Base-by-base conservation (phyloP, 2,888 invertebrate species). In the Osmoderma eremita region DNA sequence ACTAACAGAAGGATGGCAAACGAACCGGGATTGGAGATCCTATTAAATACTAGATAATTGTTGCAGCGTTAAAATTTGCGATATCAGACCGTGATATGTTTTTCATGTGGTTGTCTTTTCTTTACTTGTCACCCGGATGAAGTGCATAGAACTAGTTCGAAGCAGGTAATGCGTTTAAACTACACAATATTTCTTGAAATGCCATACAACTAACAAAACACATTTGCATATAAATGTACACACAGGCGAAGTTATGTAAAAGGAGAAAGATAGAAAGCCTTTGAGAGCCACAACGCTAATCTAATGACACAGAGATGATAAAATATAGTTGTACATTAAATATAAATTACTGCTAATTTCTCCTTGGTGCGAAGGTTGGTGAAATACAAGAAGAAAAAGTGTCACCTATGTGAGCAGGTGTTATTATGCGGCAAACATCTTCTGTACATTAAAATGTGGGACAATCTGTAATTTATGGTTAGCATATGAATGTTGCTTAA, bases 151-250 rank as follows among this genome's bases (percentile, higher is more conserved):
- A 56, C 42, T 42, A 56, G 56, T 56, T 56, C 56, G 45, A 45
- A 58, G 22, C 17, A 24, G 45, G 42, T 45, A 56, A 54, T 58
- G 42, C 42, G n/a, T 22, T 42, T 15, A 58, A 24, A 15, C 20
- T 42, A 42, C 56, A 58, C 20, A 30, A 24, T 58, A 15, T 58
- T 58, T 42, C 30, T 58, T 45, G 20, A 30, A 58, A 42, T 24
- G 17, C 17, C 58, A 45, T 42, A 45, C 42, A 58, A 58, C 3
- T 24, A 42, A 17, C 42, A 22, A 51, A 30, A 18, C n/a, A 24
- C 41, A 62, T 51, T 42, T 39, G 41, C 51, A 67, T 62, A 67
- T 65, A 61, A 49, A 65, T 56, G 54, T 65, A 51, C 39, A 50
- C 41, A 36, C 39, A 62, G 17, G 48, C 41, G 36, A 58, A 67